Evolutionary conservation across 2,888 invertebrate species (phyloP).

Genomic region (Copidosoma aretas): DNA sequence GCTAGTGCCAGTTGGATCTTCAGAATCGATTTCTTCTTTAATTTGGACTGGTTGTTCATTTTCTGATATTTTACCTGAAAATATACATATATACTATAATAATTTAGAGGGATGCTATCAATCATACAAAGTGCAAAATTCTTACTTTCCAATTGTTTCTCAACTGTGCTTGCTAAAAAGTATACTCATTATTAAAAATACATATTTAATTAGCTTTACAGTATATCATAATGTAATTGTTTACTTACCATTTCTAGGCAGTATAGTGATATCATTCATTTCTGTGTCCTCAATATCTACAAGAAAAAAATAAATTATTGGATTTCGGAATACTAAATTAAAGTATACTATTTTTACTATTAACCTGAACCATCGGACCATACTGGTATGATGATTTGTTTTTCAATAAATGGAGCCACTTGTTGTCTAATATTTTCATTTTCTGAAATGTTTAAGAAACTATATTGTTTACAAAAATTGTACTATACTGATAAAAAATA

Average conservation of each 20-base stretch:
- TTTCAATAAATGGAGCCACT: slow-evolving; percentile 20
- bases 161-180: neutral
- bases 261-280: neutral
- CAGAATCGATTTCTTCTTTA: neutral
- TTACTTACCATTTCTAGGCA: neutral
- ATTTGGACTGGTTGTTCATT: neutral
- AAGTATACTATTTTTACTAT: neutral
- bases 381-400: slow-evolving; percentile 1
- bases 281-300: neutral
- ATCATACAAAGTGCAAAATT: no score
- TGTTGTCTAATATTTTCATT: slow-evolving; percentile 19
- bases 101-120: no score
- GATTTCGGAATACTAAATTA: neutral
- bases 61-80: neutral
- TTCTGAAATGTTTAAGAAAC: neutral
- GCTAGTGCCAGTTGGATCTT: neutral
- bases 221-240: neutral
- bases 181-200: neutral
- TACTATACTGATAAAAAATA: neutral
- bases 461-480: neutral
- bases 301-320: neutral
- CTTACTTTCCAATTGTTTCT: neutral
- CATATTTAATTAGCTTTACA: neutral
- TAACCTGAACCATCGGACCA: neutral
- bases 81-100: neutral